Conservation (phyloP, 2,888 invertebrate genomes). For the Dicranocentrus wangi region DNA sequence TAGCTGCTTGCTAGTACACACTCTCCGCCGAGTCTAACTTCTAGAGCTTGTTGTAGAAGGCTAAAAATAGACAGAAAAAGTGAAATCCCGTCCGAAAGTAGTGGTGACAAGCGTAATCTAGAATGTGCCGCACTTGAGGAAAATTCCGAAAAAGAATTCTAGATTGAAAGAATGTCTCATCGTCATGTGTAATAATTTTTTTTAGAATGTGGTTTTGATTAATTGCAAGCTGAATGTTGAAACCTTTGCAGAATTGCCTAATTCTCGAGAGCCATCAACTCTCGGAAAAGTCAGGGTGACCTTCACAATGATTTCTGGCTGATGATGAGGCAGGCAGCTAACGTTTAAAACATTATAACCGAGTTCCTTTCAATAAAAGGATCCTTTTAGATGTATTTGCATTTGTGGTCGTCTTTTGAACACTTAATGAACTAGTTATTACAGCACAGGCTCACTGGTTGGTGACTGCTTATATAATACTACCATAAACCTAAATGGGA, state of each 20-base stretch:
- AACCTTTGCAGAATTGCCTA: background rate
- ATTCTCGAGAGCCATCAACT: background rate
- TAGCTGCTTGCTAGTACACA: no score
- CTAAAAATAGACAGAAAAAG: slow-evolving; percentile 4
- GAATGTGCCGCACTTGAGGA: no score
- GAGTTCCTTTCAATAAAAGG: slow-evolving; percentile 32
- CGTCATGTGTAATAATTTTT: background rate
- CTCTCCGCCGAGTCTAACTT: no score
- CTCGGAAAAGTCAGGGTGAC: slow-evolving; percentile 25
- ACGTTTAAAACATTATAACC: slow-evolving; percentile 33
- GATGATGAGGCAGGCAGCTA: background rate
- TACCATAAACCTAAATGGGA: slow-evolving; percentile 5
- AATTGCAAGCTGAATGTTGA: background rate
- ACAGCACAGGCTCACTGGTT: no score
- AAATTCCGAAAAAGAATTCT: background rate
- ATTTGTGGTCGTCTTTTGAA: slow-evolving; percentile 5
- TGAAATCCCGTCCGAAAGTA: background rate
- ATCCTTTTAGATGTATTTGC: background rate
- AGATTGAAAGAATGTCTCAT: background rate
- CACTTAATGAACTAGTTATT: slow-evolving; percentile 26
- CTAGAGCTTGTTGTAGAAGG: background rate
- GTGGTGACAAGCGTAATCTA: no score
- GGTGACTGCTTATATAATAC: no score
- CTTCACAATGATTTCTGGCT: slow-evolving; percentile 27
- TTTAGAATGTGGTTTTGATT: background rate